These are phyloP conservation scores for Kryphioiulus occultus DNA, from an alignment of 2,888 invertebrate genomes.

Conservation along the genomic window DNA sequence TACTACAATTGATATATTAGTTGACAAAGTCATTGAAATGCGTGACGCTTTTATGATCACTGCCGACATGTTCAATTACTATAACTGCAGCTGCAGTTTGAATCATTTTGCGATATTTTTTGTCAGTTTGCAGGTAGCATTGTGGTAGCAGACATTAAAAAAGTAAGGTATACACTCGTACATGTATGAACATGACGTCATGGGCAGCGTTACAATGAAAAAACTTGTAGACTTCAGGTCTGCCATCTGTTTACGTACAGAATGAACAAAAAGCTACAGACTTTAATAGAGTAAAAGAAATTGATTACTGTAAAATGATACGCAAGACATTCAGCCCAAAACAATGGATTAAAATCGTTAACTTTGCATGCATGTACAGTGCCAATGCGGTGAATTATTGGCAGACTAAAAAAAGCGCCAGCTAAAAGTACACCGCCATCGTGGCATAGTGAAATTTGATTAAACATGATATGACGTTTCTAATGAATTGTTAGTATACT, in stretches of 20 bases:
- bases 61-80: neutral
- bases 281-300: neutral
- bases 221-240: neutral
- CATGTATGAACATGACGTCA: neutral
- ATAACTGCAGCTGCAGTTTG: neutral
- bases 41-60: neutral
- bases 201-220: neutral
- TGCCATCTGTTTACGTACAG: neutral
- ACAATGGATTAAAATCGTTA: neutral
- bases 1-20: neutral
- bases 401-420: no score
- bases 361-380: no score
- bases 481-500: no score
- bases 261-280: no score
- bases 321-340: neutral
- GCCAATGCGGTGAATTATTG: no score
- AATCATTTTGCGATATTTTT: no score
- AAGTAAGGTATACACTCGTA: neutral
- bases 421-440: no score
- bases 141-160: neutral
- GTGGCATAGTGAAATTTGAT: no score
- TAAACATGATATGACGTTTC: no score
- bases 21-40: neutral
- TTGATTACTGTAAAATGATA: constrained; percentile 5
- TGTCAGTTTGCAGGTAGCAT: no score